Conservation (phyloP, 2,113 vertebrate species). For the Pollimyrus isidori region DNA sequence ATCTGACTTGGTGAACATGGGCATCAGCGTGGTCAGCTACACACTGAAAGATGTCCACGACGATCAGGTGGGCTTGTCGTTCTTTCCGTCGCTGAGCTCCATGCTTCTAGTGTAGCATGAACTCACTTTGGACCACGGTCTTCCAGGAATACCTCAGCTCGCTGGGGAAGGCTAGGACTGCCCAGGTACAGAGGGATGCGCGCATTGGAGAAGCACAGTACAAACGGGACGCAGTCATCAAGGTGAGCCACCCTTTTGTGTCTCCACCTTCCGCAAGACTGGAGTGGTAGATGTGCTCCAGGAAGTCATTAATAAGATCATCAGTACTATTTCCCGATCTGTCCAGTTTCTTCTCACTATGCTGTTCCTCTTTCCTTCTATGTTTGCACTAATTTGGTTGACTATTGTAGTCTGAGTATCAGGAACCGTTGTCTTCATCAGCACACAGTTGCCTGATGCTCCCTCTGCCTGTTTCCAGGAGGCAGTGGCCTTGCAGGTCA, state of each 20-base stretch:
- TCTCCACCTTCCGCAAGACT: neutral
- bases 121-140: neutral
- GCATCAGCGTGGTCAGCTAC: constrained; percentile 90
- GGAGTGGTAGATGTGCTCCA: neutral
- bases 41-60: constrained; percentile 90
- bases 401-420: neutral
- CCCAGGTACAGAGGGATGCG: constrained; percentile 85
- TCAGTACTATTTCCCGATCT: neutral
- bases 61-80: constrained; percentile 70
- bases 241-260: constrained; percentile 45
- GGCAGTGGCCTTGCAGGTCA: constrained; percentile 80
- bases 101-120: neutral
- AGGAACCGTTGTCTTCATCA: constrained; percentile 9
- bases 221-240: constrained; percentile 80
- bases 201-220: constrained; percentile 85
- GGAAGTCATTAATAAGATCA: neutral
- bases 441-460: neutral
- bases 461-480: constrained; percentile 53
- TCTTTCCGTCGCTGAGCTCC: neutral
- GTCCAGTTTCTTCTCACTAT: neutral
- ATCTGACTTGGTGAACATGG: constrained; percentile 93
- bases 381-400: neutral
- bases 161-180: constrained; percentile 81
- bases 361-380: neutral
- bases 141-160: constrained; percentile 77